Evolutionary conservation across 1,140 invertebrate species (phyloP).

Genomic region (Pseudomyrmex pallidus): DNA sequence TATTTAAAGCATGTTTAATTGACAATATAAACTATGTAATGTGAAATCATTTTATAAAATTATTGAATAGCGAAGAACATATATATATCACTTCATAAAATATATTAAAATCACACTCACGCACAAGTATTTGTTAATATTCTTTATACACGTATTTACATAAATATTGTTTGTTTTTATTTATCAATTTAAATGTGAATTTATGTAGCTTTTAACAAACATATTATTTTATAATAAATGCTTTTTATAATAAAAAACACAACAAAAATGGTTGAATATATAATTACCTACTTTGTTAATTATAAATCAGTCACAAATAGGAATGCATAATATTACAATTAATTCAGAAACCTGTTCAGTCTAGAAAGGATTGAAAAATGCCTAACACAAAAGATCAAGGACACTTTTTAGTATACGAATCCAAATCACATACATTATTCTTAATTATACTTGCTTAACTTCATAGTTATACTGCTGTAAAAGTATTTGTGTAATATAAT

Average conservation of each 20-base stretch:
- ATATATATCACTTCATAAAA: background rate
- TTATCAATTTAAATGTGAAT: background rate
- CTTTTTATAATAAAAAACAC: background rate
- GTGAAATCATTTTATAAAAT: no score
- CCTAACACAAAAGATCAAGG: conserved; percentile 44
- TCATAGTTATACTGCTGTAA: no score
- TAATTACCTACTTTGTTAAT: background rate
- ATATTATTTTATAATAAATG: background rate
- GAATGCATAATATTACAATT: background rate
- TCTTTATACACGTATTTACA: no score
- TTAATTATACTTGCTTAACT: no score
- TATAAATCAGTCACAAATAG: background rate
- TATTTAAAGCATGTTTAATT: no score
- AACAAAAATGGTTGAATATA: background rate
- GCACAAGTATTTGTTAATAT: no score
- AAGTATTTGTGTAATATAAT: no score
- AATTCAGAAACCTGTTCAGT: conserved; percentile 5
- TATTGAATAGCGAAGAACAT: background rate
- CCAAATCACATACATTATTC: no score
- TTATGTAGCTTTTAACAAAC: background rate
- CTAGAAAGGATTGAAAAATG: background rate
- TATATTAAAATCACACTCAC: no score
- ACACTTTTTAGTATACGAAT: background rate
- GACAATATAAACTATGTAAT: no score
- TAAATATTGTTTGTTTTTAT: background rate